Evolutionary conservation across 2,888 invertebrate species (phyloP), one percentile per base, ranked within the genome.

Genomic region (Melanostoma mellinum): DNA sequence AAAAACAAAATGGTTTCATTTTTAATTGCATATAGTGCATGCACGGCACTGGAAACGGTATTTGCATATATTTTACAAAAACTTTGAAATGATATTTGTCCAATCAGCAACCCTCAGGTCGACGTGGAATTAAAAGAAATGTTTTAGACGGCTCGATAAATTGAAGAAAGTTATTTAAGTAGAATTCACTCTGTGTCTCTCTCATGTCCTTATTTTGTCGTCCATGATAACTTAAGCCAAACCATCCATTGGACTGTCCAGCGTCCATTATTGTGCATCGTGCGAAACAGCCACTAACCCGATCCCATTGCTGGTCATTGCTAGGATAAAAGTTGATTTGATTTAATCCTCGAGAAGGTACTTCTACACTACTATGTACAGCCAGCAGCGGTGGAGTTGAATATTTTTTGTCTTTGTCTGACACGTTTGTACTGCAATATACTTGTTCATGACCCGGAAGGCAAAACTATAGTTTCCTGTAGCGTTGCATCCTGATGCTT

Each of bases 251-350:
- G 58, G 67, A 63, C 44, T 72, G 42, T 56, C 42, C 69, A 20
- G 20, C 20, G 48, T 84, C 78, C 78, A 74, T 78, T 79, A 78
- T 74, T 74, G 78, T 78, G 78, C 74, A 78, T 78, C 48, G 69
- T 74, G 74, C 69, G 74, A 79, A 69, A 78, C 78, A 73, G 74
- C 82, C 74, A 84, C 78, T 84, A 84, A 84, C 78, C 82, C 78
- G 69, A 78, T 74, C 65, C 40, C 73, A 74, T 78, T 69, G 78
- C 74, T 69, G 61, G 52, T 53, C 82, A 69, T 74, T 82, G 63
- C 63, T 56, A 46, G 69, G 74, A 74, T 79, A 71, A 74, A 84
- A 78, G 65, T 84, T 84, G 82, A 74, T 84, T 84, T 84, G 78
- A 84, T 84, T 84, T 84, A 84, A 84, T 79, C 68, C 82, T 55